Evolutionary conservation across 1,140 invertebrate species (phyloP).

Genomic region (Sycobia sp.): DNA sequence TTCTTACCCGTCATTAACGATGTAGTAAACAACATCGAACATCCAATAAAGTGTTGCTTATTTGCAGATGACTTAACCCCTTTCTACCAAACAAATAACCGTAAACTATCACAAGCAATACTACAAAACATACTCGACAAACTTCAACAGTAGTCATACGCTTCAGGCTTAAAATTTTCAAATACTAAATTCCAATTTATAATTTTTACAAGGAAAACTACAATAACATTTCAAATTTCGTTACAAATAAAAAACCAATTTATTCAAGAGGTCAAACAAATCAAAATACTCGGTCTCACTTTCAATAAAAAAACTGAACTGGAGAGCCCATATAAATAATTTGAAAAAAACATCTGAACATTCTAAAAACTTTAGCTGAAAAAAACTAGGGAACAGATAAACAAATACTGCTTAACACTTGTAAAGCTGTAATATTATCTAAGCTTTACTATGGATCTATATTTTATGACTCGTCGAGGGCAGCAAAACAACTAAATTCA

Average conservation of each 20-base stretch:
- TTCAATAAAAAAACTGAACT: slow-evolving; percentile 35
- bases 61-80: no score
- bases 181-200: slow-evolving; percentile 28
- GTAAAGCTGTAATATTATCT: background rate
- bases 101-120: slow-evolving; percentile 14
- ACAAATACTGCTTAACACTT: background rate
- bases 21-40: slow-evolving; percentile 8
- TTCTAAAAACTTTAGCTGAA: background rate
- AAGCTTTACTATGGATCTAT: no score
- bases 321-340: slow-evolving; percentile 17
- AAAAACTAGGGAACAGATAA: slow-evolving; percentile 28
- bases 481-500: background rate
- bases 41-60: no score
- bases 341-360: slow-evolving; percentile 29
- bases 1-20: slow-evolving; percentile 38
- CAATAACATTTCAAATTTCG: background rate
- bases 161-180: slow-evolving; percentile 36
- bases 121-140: slow-evolving; percentile 10
- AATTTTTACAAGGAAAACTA: slow-evolving; percentile 22
- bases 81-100: no score
- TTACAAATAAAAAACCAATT: background rate
- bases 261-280: slow-evolving; percentile 11
- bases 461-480: background rate
- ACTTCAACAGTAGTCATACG: slow-evolving; percentile 13
- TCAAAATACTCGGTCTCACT: slow-evolving; percentile 35